Evolutionary conservation across 2,888 invertebrate species (phyloP), one percentile per base, ranked within the genome.

Genomic region (Julus scanicus): DNA sequence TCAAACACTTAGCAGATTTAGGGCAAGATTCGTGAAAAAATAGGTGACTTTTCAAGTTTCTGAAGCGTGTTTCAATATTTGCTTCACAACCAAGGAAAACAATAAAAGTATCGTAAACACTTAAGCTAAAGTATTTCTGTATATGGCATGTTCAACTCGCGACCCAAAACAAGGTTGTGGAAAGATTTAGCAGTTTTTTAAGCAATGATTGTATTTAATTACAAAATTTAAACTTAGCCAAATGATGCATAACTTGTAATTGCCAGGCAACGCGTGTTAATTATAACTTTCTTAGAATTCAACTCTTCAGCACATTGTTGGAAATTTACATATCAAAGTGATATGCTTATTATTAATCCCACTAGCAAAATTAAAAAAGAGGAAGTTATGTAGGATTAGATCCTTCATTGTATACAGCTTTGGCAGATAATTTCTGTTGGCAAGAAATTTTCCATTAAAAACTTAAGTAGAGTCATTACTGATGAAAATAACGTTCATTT

Each of bases 1-100:
- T 80, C 15, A 37, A 80, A 80, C 80, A 80, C 20, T 80, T 80
- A 80, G 29, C 80, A 80, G 80, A 80, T 80, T 80, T 80, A 80
- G 80, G 80, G 9, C 80, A 80, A 80, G 80, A 80, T 80, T 37
- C 37, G 37, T 5, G 13, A 80, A 37, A 9, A 71, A 29, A 11
- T 71, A 63, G n/a, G 71, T 71, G 71, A n/a, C 29, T 29, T 15
- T 80, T 80, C 8, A 29, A 80, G 37, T 37, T 80, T 80, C 13
- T 9, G 80, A 80, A 13, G 8, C 37, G 11, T 71, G 53, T 17
- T 39, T 37, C 80, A 80, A 80, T 80, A 80, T 80, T 80, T 80
- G 37, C 11, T 37, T 80, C 80, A 15, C 29, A 80, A 80, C 80
- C 29, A 37, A 80, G 80, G 80, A 80, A 80, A 80, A 80, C 80